Evolutionary conservation across 1,140 invertebrate genomes (phyloP), one percentile per base, ranked within the genome.

Genomic region (Zaprionus africanus): DNA sequence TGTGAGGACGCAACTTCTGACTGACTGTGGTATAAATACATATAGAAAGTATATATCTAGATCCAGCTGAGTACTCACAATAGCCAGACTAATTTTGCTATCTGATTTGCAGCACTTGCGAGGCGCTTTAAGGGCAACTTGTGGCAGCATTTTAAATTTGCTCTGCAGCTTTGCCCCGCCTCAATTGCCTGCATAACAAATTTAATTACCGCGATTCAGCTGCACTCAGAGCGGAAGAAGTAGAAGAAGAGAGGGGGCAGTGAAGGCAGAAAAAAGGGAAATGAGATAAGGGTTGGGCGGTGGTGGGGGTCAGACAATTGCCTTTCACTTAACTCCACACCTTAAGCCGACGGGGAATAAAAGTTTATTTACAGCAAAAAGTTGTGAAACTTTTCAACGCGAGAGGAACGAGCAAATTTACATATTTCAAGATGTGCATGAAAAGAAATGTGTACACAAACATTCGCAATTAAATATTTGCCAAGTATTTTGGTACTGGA

Each of bases 171-270:
- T 6, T 24, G 9, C 46, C 19, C 19, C 46, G 46, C 19, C 46
- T 12, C 46, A 13, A 24, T 51, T 51, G 19, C 46, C 46, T 51
- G 46, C 46, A 51, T 51, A 51, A 22, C 46, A 51, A 51, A 51
- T 51, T 51, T 51, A 51, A 51, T 51, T 51, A 51, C 46, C 12
- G 46, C 46, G 46, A 24, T 51, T 22, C 46, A 22, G 46, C 46
- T 51, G 19, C 46, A 22, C 41, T 17, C 5, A 5, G 5, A 17
- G 6, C 7, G 41, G 15, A 1, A 46, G n/a, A 24, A 11, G 7
- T 1, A 13, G 46, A n/a, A 19, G 43, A 0, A 19, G 2, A 38
- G 5, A 15, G 5, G 4, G 1, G 12, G 15, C 13, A 15, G 38
- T 1, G 2, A 15, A n/a, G 38, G 15, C 0, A 0, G 38, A 1